Evolutionary conservation across 2,888 invertebrate genomes (phyloP), one percentile per base, ranked within the genome.

Genomic region (Sesia bembeciformis): DNA sequence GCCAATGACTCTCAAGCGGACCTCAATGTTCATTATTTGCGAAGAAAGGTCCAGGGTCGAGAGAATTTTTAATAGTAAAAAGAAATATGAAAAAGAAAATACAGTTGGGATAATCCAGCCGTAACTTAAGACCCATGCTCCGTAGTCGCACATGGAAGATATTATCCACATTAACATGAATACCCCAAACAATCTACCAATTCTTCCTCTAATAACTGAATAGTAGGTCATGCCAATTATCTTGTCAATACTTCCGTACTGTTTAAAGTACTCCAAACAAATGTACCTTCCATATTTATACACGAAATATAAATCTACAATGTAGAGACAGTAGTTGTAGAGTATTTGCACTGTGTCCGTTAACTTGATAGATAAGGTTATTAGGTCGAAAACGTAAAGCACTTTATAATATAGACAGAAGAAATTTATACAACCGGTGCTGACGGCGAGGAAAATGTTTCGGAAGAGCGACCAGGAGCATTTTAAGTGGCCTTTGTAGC

Each of bases 31-130:
- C 62, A 74, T 70, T 4, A 79, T 68, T 56, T 86, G 79, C 39
- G 74, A 69, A 40, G 77, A 76, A 39, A 85, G 63, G 60, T 84
- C 80, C 39, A 85, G 56, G 4, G 68, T 77, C 1, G 78, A 80
- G 1, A 83, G 57, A 38, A 84, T 80, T 71, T 84, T 86, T 42
- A 83, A 72, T n/a, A 78, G 65, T 38, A 82, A 58, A 63, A 72
- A 84, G 3, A 81, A 39, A 57, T 83, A 84, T 4, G 73, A 55
- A 5, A 74, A 39, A 0, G 72, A 63, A 59, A 73, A 81, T 0
- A 67, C 46, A 0, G 65, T 39, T 1, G 85, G 70, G 5, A 58
- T 57, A 4, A 60, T 40, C 60, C 66, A 68, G 40, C 76, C 81
- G 50, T 66, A 77, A 40, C 61, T 68, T 1, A 74, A 3, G 4